phyloP scores from a whole-genome alignment of 2,888 invertebrate genomes.

The Pogonocherus hispidulus region DNA sequence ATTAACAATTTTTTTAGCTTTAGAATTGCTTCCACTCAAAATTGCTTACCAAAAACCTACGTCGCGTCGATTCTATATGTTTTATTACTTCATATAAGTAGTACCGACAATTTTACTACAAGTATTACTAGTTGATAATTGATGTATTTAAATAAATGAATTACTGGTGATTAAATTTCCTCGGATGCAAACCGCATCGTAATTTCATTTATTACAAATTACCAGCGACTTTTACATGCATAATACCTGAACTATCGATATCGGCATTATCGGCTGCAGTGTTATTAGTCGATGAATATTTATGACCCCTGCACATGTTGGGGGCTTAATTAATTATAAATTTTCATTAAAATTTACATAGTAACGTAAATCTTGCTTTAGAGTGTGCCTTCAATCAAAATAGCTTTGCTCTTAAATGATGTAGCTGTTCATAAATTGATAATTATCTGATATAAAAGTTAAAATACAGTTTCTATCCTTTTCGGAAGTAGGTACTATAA shows the following conservation, averaged over 20 bases:
- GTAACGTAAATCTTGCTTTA: conserved; percentile 22
- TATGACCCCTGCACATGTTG: conserved; percentile 32
- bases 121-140: no score
- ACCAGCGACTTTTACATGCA: conserved; percentile 3
- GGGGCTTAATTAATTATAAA: conserved; percentile 38
- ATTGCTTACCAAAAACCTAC: no score
- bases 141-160: no score
- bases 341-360: conserved; percentile 40
- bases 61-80: no score
- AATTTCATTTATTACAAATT: not conserved
- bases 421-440: not conserved
- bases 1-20: no score
- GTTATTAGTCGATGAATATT: conserved; percentile 40
- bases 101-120: no score
- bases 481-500: no score
- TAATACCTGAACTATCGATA: conserved; percentile 20
- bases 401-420: not conserved
- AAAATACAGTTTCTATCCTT: not conserved
- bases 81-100: no score
- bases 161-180: not conserved
- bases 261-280: conserved; percentile 28
- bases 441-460: not conserved
- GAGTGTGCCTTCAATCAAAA: not conserved
- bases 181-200: not conserved
- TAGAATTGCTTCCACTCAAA: no score